Evolutionary conservation across 2,888 invertebrate species (phyloP), one percentile per base, ranked within the genome.

Genomic region (Tyria jacobaeae): DNA sequence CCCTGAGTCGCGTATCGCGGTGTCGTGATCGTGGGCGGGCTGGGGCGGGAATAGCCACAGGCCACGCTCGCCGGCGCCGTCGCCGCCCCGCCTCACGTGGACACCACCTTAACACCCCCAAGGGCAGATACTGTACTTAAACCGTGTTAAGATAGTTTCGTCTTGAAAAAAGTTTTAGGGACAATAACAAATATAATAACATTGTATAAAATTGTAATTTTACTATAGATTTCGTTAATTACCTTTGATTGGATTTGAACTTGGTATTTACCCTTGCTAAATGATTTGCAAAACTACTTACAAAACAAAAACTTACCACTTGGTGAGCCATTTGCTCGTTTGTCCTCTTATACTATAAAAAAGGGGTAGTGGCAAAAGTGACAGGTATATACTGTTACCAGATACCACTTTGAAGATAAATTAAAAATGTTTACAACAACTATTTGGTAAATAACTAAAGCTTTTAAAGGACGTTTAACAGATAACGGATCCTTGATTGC

Each of bases 21-120:
- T 68, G 64, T 64, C 71, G 70, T 78, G 80, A 79, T 81, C 78
- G 82, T 79, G 84, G 83, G 81, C 81, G 81, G 80, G 73, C 76
- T 77, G 74, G 83, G 86, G 88, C 86, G 87, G 85, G 86, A 90
- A 89, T 90, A 83, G 91, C 90, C 92, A 92, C 83, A 81, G 91
- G 91, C 87, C 91, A 89, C 90, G 89, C 86, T 78, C 82, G 85
- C 76, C 84, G 82, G 85, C 83, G 79, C 85, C 84, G 81, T 83
- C 88, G 64, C 89, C 88, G 89, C 89, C 89, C 89, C 80, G 77
- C 82, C 84, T 80, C 77, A 78, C 80, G 74, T 81, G 83, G 82
- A 78, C 84, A 81, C 77, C 86, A 83, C 84, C 74, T 65, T 59
- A 24, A 51, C 37, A 71, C 69, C 68, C 62, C 49, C 44, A 44